phyloP scores from a whole-genome alignment of 2,113 vertebrate genomes.

The Cichladusa arquata region DNA sequence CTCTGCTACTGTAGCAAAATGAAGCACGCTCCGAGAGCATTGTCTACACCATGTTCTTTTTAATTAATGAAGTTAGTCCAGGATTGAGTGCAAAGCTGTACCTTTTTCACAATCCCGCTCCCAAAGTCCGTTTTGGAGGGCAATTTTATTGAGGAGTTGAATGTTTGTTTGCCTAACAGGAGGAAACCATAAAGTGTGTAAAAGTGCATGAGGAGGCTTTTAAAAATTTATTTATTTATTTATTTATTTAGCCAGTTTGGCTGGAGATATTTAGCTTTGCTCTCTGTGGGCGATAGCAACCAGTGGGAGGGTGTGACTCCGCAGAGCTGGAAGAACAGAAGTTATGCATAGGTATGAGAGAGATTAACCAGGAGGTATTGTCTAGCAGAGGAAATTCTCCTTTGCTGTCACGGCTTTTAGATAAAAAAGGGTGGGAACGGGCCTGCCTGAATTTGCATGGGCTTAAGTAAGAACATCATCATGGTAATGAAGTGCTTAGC shows the following conservation, averaged over 20 bases:
- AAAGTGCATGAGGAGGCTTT: rapidly evolving
- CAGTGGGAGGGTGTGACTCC: background rate
- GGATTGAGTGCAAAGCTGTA: background rate
- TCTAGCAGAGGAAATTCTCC: background rate
- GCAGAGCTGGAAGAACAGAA: background rate
- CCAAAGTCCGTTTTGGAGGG: background rate
- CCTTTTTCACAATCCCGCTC: background rate
- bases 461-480: constrained; percentile 14
- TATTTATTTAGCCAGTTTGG: background rate
- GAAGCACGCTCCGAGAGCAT: rapidly evolving
- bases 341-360: background rate
- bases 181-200: background rate
- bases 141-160: background rate
- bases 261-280: background rate
- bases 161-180: background rate
- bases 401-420: background rate
- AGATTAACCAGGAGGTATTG: constrained; percentile 12
- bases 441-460: constrained; percentile 47
- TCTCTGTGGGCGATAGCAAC: background rate
- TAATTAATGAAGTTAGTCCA: background rate
- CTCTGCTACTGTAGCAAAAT: background rate
- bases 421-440: constrained; percentile 48
- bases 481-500: constrained; percentile 13
- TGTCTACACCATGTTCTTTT: background rate
- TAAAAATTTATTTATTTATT: too few species aligned